Base-by-base conservation (phyloP, 2,888 invertebrate species). In the Neelides folsomi region DNA sequence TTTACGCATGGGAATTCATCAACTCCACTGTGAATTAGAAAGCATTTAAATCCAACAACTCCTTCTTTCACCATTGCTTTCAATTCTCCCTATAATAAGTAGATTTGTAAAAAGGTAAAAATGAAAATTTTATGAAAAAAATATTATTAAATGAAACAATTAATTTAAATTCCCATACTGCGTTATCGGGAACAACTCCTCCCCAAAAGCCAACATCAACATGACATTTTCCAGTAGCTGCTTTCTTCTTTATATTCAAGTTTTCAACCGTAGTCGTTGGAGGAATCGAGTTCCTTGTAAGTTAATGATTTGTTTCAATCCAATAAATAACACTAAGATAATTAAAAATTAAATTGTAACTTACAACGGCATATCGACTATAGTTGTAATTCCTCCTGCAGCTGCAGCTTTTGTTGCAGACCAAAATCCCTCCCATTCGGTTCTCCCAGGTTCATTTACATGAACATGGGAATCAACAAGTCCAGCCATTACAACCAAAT, bases 151-250 rank as follows among this genome's bases (percentile, higher is more conserved):
- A 27, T 37, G n/a, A 43, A 35, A 27, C 12, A 15, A 10, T 43
- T 10, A 36, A 6, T 39, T 13, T 39, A 39, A 39, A 6, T 39
- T 39, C 4, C 5, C n/a, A 39, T 46, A 79, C 79, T 67, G 76
- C 70, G 68, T 83, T 83, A 53, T 75, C 78, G 0, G 79, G 80
- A 45, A 82, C 75, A 1, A 83, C 75, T n/a, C 83, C 83, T n/a
- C 83, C 83, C 83, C 83, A 84, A 69, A 83, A 83, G 2, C 78
- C 83, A 42, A 83, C 79, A 66, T 84, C 83, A 0, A 82, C 78
- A 60, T 73, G 80, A 19, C 79, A 72, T 60, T 72, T 69, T 1
- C 74, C 77, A 38, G 72, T 68, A 0, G 83, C 81, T 2, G 76
- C 74, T 10, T 69, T 64, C 2, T 77, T 73, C 70, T 83, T 84